Evolutionary conservation across 2,797 vertebrate species (phyloP), one percentile per base, ranked within the genome.

Genomic region (Poecile montanus): DNA sequence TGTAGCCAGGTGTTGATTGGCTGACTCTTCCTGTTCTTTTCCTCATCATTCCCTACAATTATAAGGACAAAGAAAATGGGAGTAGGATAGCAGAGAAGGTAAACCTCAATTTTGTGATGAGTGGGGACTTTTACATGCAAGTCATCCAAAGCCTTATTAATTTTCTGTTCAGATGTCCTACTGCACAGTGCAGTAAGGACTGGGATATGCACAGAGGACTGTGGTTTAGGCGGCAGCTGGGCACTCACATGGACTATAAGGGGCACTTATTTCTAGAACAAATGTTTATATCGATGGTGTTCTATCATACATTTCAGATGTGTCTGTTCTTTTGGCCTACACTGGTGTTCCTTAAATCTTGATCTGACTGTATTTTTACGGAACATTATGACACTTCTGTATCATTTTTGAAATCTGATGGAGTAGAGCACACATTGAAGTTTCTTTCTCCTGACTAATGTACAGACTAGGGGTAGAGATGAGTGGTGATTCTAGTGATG

Each of bases 41-140:
- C 6, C 2, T 66, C 6, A 47, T 53, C 2, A 23, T 54, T 54
- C 18, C 16, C 21, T 72, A 8, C 7, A 34, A 6, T 32, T 58
- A 4, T 58, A 71, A 51, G 38, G 14, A 32, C 6, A 19, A 45
- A 32, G 26, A 71, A 77, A 38, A 51, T 23, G 38, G 15, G 13
- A 27, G 30, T 10, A 72, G 34, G 40, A 20, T 16, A 23, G 21
- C 11, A 36, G 16, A 79, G 48, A 85, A 51, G 9, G 34, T 10
- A 78, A 60, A 20, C 8, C 13, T 79, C 30, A 57, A 34, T 81
- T 84, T 72, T 78, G 20, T 67, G 36, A 16, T 57, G 21, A 26
- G 30, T 27, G 6, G 4, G 7, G 13, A 21, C 12, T 61, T 0
- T 1, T 19, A 44, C 5, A 11, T 63, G 9, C 8, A 78, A 36